Base-by-base conservation (phyloP, 2,113 vertebrate genomes). In the Triplophysa tibetana region DNA sequence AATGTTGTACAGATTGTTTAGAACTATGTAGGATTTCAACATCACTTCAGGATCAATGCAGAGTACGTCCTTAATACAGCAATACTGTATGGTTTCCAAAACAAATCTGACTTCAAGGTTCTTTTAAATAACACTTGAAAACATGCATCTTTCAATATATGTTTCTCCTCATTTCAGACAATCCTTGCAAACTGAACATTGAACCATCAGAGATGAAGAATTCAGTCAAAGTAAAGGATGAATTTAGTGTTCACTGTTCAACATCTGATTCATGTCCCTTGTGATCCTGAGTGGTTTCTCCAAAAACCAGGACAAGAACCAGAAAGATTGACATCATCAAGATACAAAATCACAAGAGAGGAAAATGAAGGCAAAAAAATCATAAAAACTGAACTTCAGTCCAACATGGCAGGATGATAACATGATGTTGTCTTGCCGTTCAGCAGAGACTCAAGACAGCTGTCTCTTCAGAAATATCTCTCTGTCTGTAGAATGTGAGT, bases 181-280 rank as follows among this genome's bases (percentile, higher is more conserved):
- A 92, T 56, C 81, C 41, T 33, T 93, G 92, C 63, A 85, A 19
- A 0, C 70, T 92, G 64, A 79, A 70, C 1, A 83, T 91, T 78
- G 2, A 74, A 1, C 50, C 45, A 11, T 1, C 33, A 11, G 29
- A 69, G 13, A 1, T 60, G 24, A 70, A 75, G 1, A 29, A n/a
- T 3, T 0, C 3, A 0, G n/a, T 85, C 3, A 62, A 4, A 0
- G 85, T 85, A 13, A 10, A 0, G 23, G 8, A 1, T 0, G 6
- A 0, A 0, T 23, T 89, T 11, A 84, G 2, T 0, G 38, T 91
- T 38, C 43, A 0, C 0, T 93, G 90, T 70, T 85, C 70, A 13
- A 91, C 89, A 16, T 24, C 2, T 8, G 14, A 0, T 7, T 26
- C 73, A 11, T 93, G 91, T n/a, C 75, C 0, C 2, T 3, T 17